Evolutionary conservation across 1,140 invertebrate genomes (phyloP).

Genomic region (Magallana angulata): DNA sequence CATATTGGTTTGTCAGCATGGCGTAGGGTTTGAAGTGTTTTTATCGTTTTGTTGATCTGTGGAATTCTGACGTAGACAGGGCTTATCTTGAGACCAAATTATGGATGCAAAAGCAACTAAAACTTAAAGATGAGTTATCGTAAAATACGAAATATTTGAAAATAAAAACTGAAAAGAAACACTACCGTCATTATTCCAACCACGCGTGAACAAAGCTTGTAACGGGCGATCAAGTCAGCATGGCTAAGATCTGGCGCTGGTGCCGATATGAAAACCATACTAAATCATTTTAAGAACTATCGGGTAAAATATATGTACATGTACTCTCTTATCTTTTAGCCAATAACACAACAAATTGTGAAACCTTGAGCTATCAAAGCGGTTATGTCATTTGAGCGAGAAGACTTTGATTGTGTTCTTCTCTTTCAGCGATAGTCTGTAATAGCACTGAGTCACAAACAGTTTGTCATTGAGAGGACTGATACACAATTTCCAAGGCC

Average conservation of each 20-base stretch:
- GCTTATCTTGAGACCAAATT: constrained; percentile 24
- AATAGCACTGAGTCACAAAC: constrained; percentile 46
- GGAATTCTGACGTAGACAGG: constrained; percentile 18
- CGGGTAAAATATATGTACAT: too few species aligned
- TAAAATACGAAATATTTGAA: background rate
- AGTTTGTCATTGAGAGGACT: constrained; percentile 40
- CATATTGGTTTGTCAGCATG: constrained; percentile 35
- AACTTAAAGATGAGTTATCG: constrained; percentile 28
- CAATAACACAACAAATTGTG: too few species aligned
- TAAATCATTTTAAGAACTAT: too few species aligned
- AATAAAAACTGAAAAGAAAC: background rate
- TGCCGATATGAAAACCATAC: too few species aligned
- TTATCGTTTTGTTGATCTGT: constrained; percentile 8
- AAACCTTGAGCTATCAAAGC: too few species aligned
- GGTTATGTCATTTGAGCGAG: constrained; percentile 6
- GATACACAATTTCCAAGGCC: constrained; percentile 48
- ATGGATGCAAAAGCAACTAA: constrained; percentile 9
- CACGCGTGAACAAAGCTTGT: background rate
- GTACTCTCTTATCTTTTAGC: too few species aligned
- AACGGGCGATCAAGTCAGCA: background rate
- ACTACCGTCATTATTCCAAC: background rate
- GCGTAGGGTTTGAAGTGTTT: background rate
- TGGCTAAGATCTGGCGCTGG: too few species aligned
- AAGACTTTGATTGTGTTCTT: constrained; percentile 47
- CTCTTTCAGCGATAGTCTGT: constrained; percentile 41